Base-by-base conservation (phyloP, 2,113 vertebrate species). In the Tenebrosternarchus preto region DNA sequence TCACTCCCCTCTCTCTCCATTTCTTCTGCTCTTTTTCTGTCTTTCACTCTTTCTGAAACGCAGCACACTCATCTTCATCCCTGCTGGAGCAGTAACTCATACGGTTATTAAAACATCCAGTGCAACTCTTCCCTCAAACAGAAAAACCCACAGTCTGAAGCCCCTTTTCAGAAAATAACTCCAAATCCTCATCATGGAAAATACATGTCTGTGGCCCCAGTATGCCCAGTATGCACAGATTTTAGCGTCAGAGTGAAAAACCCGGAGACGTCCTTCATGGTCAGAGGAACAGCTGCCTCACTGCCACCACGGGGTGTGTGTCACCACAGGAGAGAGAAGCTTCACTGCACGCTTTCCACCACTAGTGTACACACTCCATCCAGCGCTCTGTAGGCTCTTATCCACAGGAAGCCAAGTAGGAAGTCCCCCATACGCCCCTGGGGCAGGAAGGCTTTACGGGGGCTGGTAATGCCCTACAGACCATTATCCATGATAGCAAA, bases 401-500 rank as follows among this genome's bases (percentile, higher is more conserved):
- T 50, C 43, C 12, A 15, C 43, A 50, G 43, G 9, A 50, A 50
- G 43, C 43, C 15, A n/a, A n/a, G 8, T 15, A 50, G 43, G 43
- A 50, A 15, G 11, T 50, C 43, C 43, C 43, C 1, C 43, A 15
- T 2, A 15, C 78, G 76, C 80, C 78, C 80, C 71, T n/a, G 4
- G 79, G 84, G 80, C 70, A 86, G 29, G 81, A 87, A 88, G 75
- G 81, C 70, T 84, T 86, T 88, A 73, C 84, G 76, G 77, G 71
- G 79, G 55, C 56, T 43, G 25, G 76, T 73, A 55, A 66, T 20
- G 78, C 84, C 73, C 81, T 31, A 73, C 71, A 83, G 86, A 12
- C 81, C 43, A 78, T 86, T n/a, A 89, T 90, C 87, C 89, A 86
- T 76, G 88, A 88, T 7, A 84, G 81, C 74, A 77, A 76, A 88